Percentiles rank a stretch among this genome's conserved stretches.
Conservation (phyloP, 2,797 vertebrate genomes). For the Neopelma chrysocephalum region DNA sequence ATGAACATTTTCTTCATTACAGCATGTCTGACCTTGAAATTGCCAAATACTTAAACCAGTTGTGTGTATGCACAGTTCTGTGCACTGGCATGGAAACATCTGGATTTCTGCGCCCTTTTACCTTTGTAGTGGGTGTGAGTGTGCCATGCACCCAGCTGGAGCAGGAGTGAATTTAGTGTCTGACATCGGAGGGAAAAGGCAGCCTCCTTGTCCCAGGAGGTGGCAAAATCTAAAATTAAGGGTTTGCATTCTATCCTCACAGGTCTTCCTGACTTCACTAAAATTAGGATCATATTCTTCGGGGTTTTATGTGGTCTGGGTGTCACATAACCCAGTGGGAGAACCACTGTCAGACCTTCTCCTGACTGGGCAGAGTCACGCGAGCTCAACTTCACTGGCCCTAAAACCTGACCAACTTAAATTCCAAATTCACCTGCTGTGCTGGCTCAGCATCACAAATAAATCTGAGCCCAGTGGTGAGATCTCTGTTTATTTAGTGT, state of each 20-base stretch:
- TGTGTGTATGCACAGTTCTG: not conserved
- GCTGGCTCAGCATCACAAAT: not conserved
- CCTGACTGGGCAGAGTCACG: not conserved
- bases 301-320: not conserved
- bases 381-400: not conserved
- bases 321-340: not conserved
- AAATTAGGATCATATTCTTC: not conserved
- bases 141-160: not conserved
- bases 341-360: not conserved
- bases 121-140: not conserved
- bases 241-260: not conserved
- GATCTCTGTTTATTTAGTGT: not conserved
- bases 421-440: rapidly evolving
- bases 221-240: not conserved
- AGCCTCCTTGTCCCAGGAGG: no score
- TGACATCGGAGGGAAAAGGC: no score
- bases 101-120: not conserved
- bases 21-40: rapidly evolving
- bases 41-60: not conserved
- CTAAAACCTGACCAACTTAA: not conserved
- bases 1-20: not conserved
- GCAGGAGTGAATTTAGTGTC: not conserved
- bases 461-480: not conserved
- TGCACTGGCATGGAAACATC: rapidly evolving
- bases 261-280: not conserved